phyloP scores from a whole-genome alignment of 2,113 vertebrate genomes.

The Channa argus region DNA sequence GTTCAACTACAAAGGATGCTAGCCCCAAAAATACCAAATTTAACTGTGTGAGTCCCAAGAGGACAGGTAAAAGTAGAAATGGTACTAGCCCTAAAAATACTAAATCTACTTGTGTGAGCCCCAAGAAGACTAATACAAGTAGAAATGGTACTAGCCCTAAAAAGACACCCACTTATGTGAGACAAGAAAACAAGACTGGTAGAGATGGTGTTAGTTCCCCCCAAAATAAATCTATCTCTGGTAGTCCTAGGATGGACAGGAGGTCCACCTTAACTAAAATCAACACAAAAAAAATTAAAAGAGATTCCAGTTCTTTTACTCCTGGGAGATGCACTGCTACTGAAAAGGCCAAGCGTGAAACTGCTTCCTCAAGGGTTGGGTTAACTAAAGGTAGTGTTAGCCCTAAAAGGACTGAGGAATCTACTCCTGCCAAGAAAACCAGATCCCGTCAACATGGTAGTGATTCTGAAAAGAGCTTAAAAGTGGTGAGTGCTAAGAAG shows the following conservation, averaged over 20 bases:
- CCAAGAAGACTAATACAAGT: neutral
- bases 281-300: neutral
- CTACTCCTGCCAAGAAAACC: constrained; percentile 29
- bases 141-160: neutral
- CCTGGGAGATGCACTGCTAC: neutral
- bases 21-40: neutral
- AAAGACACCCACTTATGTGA: neutral
- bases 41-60: neutral
- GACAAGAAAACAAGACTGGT: too few species aligned
- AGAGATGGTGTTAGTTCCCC: too few species aligned
- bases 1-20: neutral
- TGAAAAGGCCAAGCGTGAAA: neutral
- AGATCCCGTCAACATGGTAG: constrained; percentile 13
- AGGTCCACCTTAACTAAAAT: too few species aligned
- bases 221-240: too few species aligned
- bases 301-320: neutral
- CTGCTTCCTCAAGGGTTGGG: neutral
- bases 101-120: neutral
- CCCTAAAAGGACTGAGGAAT: neutral
- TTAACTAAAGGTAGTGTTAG: neutral
- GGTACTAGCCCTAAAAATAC: neutral
- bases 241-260: too few species aligned
- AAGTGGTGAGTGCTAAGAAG: constrained; percentile 13
- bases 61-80: neutral
- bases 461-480: neutral